These are phyloP conservation scores for Manacus vitellinus DNA, from an alignment of 2,113 vertebrate species.

Conservation along the genomic window DNA sequence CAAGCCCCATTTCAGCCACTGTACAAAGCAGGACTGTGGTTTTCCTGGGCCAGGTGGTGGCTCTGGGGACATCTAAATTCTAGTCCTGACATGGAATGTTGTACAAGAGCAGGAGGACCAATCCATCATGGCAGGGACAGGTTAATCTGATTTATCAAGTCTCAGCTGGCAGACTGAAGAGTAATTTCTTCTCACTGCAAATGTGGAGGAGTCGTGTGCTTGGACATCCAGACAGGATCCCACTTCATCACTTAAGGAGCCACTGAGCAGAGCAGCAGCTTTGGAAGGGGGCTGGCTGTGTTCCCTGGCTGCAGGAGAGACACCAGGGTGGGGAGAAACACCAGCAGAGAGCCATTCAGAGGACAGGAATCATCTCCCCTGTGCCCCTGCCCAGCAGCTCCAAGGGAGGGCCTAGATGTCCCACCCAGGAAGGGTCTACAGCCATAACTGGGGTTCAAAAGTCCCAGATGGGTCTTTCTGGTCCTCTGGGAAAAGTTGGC, in stretches of 20 bases:
- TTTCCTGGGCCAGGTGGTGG: neutral
- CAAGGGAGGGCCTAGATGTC: neutral
- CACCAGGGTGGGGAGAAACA: rapidly evolving
- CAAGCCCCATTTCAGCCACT: neutral
- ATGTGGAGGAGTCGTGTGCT: neutral
- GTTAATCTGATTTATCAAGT: conserved; percentile 17
- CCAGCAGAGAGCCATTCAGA: rapidly evolving
- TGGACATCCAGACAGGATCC: neutral
- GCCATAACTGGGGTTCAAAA: neutral
- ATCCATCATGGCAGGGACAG: neutral
- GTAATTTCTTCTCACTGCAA: neutral
- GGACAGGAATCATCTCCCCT: neutral
- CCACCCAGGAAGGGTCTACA: neutral
- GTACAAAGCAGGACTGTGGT: neutral
- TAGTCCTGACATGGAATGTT: neutral
- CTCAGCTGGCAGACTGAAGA: neutral
- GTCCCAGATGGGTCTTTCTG: neutral
- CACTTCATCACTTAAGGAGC: neutral
- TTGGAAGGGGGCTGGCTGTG: rapidly evolving
- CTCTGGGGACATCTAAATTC: neutral
- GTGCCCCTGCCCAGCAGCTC: neutral
- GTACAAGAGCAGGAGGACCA: neutral
- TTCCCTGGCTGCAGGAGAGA: neutral
- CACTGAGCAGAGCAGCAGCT: neutral
- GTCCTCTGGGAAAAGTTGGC: neutral